Conservation (phyloP, 2,888 invertebrate genomes). For the Ptilodon capucinus region DNA sequence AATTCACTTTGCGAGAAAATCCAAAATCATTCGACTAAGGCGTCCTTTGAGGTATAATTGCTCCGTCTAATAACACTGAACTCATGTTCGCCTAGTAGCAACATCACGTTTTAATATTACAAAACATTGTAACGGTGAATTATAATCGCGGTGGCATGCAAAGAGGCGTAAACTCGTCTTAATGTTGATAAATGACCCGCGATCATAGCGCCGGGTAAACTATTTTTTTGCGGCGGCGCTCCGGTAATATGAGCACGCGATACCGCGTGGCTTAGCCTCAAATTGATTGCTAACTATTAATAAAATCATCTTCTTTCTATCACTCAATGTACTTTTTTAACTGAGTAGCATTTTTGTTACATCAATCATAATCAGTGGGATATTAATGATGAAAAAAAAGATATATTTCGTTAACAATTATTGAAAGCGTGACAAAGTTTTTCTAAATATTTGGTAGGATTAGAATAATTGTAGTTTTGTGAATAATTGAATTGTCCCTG, state of each 20-base stretch:
- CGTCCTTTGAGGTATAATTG: too few species aligned
- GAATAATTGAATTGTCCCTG: too few species aligned
- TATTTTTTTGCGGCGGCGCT: constrained; percentile 11
- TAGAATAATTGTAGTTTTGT: too few species aligned
- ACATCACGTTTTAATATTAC: constrained; percentile 21
- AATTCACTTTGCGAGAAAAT: too few species aligned
- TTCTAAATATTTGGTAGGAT: too few species aligned
- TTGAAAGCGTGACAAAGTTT: too few species aligned
- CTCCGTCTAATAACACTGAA: neutral
- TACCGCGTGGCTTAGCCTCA: neutral
- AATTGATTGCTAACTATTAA: constrained; percentile 14
- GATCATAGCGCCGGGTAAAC: constrained; percentile 8
- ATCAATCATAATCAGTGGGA: too few species aligned
- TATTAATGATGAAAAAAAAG: too few species aligned
- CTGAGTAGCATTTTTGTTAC: too few species aligned
- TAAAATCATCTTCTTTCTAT: neutral
- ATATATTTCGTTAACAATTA: too few species aligned
- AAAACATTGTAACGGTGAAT: constrained; percentile 42
- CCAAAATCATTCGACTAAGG: too few species aligned
- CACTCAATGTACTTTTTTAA: too few species aligned
- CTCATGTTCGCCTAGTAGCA: neutral
- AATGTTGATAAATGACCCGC: constrained; percentile 61
- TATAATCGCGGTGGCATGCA: constrained; percentile 27
- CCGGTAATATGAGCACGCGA: constrained; percentile 15
- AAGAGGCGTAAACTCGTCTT: constrained; percentile 49